Evolutionary conservation across 2,888 invertebrate genomes (phyloP).

Genomic region (Parnassius mnemosyne): DNA sequence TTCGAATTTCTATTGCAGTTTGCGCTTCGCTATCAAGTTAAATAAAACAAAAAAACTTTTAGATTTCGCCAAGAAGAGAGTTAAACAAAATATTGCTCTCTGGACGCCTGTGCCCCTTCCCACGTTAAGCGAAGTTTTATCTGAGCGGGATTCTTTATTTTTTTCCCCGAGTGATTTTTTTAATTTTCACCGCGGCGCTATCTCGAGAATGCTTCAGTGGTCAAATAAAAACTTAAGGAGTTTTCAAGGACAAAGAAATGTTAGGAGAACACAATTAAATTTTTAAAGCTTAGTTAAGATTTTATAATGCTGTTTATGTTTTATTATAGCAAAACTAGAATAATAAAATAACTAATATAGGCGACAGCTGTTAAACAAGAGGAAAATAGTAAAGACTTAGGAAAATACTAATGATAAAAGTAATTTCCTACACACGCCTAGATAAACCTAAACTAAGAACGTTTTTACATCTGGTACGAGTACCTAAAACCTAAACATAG

Average conservation of each 20-base stretch:
- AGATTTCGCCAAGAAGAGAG: background rate
- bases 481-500: no score
- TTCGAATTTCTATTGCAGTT: conserved; percentile 11
- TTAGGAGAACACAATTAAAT: conserved; percentile 31
- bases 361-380: no score
- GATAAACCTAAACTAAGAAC: no score
- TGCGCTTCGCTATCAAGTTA: conserved; percentile 12
- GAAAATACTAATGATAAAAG: no score
- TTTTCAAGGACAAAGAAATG: conserved; percentile 55
- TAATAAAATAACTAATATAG: no score
- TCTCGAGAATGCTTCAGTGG: conserved; percentile 80
- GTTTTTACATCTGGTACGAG: no score
- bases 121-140: conserved; percentile 40
- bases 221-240: conserved; percentile 80
- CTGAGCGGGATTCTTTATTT: conserved; percentile 44
- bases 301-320: background rate
- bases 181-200: conserved; percentile 78
- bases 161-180: conserved; percentile 58
- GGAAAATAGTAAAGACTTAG: no score
- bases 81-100: conserved; percentile 17
- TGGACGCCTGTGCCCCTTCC: conserved; percentile 26
- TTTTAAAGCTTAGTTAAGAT: conserved; percentile 16
- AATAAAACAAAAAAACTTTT: conserved; percentile 20
- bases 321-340: no score
- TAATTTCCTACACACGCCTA: no score